Base-by-base conservation (phyloP, 2,113 vertebrate genomes). In the Ornithorhynchus anatinus region DNA sequence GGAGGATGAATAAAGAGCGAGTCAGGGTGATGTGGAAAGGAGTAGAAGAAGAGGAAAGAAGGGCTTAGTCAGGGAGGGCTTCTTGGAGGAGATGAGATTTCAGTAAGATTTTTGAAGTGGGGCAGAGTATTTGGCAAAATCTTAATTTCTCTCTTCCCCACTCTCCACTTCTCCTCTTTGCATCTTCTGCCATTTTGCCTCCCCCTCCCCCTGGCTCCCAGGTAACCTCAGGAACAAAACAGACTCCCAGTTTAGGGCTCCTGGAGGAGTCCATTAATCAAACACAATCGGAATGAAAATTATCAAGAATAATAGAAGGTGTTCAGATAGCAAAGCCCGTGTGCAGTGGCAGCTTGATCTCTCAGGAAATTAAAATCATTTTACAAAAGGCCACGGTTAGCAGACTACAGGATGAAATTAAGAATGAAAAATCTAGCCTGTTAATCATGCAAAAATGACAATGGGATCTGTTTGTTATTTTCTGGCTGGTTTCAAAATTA, bases 351-450 rank as follows among this genome's bases (percentile, higher is more conserved):
- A 89, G 83, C 70, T 89, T 87, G 80, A 88, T 89, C 77, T 89
- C 76, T 79, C 84, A 90, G 88, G 82, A 91, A 91, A 89, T 90
- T 88, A 91, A 86, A 86, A 85, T 82, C 80, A 82, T 89, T 83
- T 85, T 89, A 83, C 78, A 63, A 83, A 87, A 89, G 67, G 59
- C 67, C 62, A 75, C 72, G 81, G 81, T 89, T 92, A 89, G 79
- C 80, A 81, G 79, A 50, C 61, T 82, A 67, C 45, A 50, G 83
- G 69, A 83, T 82, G 56, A 80, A 89, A 90, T 88, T 89, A 84
- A 81, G 75, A 87, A 86, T 75, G 31, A 75, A 85, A n/a, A 90
- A 90, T 86, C 81, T 81, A 81, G 22, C 54, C 85, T 89, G 82
- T 86, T 90, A 90, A 88, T 90, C 90, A 90, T 86, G 73, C 79